phyloP scores from a whole-genome alignment of 2,113 vertebrate species.

The Syrrhaptes paradoxus region DNA sequence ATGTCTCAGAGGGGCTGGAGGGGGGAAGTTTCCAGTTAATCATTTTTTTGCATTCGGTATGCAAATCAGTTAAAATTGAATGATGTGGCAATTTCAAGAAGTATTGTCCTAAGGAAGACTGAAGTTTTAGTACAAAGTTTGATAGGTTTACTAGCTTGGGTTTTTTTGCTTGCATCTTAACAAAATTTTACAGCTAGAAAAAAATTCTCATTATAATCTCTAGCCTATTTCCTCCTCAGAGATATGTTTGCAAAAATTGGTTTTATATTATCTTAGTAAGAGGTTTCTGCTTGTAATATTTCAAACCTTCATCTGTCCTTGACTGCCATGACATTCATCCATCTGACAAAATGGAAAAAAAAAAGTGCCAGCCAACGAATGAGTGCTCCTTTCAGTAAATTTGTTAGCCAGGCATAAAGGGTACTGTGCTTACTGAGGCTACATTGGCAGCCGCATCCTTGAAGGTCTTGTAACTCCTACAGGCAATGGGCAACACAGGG shows the following conservation, averaged over 20 bases:
- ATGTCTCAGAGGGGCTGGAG: slow-evolving; percentile 11
- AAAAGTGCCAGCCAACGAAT: background rate
- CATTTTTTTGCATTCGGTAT: background rate
- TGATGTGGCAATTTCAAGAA: slow-evolving; percentile 16
- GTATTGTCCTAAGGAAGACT: background rate
- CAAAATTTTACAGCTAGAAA: slow-evolving; percentile 27
- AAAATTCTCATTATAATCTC: background rate
- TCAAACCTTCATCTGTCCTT: slow-evolving; percentile 41
- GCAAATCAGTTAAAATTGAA: slow-evolving; percentile 46
- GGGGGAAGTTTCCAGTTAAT: slow-evolving; percentile 28
- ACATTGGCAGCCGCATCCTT: background rate
- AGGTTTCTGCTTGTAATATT: slow-evolving; percentile 5
- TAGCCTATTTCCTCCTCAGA: slow-evolving; percentile 14
- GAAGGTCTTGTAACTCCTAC: background rate
- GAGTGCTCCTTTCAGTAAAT: background rate
- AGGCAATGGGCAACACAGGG: background rate
- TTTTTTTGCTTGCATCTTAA: background rate
- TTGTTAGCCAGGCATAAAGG: background rate
- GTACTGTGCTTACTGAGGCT: background rate
- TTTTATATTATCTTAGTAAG: background rate
- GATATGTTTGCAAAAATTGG: background rate
- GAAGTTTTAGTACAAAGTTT: background rate
- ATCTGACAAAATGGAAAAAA: background rate
- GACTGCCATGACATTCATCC: slow-evolving; percentile 10
- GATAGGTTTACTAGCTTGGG: background rate